Conservation (phyloP, 2,113 vertebrate species). For the Gnathochromis pfefferi region DNA sequence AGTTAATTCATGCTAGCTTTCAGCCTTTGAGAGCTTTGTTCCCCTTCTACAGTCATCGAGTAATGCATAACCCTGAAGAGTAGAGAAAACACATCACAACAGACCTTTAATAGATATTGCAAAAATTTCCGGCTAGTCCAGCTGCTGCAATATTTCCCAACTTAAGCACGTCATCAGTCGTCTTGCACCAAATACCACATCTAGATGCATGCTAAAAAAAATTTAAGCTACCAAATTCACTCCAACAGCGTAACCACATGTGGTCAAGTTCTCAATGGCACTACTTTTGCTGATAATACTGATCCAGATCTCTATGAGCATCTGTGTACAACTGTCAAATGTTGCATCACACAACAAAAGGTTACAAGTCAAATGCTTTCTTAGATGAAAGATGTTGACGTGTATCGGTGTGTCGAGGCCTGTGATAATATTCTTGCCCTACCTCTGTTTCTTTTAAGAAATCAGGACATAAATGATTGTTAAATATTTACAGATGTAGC, state of each 20-base stretch:
- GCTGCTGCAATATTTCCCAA: neutral
- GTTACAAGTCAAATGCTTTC: neutral
- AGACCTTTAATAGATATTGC: neutral
- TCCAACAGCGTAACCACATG: neutral
- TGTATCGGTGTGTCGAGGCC: neutral
- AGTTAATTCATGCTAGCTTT: neutral
- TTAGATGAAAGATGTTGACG: neutral
- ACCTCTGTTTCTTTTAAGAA: neutral
- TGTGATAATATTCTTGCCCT: neutral
- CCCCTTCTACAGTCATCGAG: neutral
- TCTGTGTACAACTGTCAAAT: neutral
- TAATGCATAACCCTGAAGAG: neutral
- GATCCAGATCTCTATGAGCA: neutral
- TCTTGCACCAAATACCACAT: neutral
- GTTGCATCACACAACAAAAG: neutral
- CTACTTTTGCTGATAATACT: neutral
- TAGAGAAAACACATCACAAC: neutral
- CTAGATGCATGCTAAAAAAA: neutral
- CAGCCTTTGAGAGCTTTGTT: neutral
- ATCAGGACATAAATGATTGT: neutral
- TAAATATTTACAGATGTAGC: neutral
- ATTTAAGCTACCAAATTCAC: fast-evolving
- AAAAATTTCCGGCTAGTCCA: neutral
- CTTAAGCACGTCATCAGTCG: neutral
- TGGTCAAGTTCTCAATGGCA: neutral